These are phyloP conservation scores for Drosophila ogumai DNA, from an alignment of 1,140 invertebrate species.

Conservation along the genomic window DNA sequence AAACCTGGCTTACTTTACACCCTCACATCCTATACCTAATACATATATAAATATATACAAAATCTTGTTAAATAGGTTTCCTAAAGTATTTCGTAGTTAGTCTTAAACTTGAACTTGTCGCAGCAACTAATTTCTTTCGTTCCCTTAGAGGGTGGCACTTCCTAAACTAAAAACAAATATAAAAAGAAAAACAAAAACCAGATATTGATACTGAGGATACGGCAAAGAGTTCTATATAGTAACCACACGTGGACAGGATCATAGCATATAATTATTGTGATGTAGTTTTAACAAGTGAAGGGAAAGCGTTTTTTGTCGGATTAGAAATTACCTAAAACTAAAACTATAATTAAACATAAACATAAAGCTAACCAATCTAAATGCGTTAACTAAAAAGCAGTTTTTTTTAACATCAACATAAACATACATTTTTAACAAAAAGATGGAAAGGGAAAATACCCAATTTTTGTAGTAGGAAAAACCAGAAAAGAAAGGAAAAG, in stretches of 20 bases:
- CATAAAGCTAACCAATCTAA: slow-evolving; percentile 37
- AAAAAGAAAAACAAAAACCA: slow-evolving; percentile 4
- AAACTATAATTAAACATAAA: slow-evolving; percentile 56
- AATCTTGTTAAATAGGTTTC: slow-evolving; percentile 80
- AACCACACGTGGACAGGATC: slow-evolving; percentile 39
- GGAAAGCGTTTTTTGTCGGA: slow-evolving; percentile 37
- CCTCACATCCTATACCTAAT: slow-evolving; percentile 31
- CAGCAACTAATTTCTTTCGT: slow-evolving; percentile 35
- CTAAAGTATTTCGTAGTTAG: slow-evolving; percentile 78
- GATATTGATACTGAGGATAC: slow-evolving; percentile 24
- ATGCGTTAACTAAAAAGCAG: slow-evolving; percentile 71
- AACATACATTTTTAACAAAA: slow-evolving; percentile 44
- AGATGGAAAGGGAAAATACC: neutral
- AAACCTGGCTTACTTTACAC: slow-evolving; percentile 59
- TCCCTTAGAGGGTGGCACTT: slow-evolving; percentile 38
- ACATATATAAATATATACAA: slow-evolving; percentile 45
- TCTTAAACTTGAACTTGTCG: slow-evolving; percentile 54
- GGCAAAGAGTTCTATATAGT: slow-evolving; percentile 1
- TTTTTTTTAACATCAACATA: slow-evolving; percentile 49
- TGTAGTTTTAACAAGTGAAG: slow-evolving; percentile 81
- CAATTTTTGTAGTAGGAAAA: slow-evolving; percentile 45
- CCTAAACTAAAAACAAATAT: slow-evolving; percentile 25
- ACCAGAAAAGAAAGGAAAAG: neutral
- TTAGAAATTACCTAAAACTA: slow-evolving; percentile 63
- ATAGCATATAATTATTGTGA: slow-evolving; percentile 85